Evolutionary conservation across 2,888 invertebrate genomes (phyloP).

Genomic region (Parascotia fuliginaria): DNA sequence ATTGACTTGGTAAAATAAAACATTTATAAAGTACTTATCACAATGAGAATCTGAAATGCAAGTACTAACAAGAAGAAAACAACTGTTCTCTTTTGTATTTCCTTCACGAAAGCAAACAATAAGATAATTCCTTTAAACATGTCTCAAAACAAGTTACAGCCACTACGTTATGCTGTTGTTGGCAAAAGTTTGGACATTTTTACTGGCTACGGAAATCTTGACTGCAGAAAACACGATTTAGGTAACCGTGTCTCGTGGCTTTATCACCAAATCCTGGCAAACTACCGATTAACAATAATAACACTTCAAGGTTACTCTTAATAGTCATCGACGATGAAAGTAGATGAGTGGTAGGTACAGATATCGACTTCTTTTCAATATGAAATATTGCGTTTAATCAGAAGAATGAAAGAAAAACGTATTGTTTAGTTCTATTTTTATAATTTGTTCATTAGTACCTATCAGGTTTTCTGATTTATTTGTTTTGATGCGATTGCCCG

Average conservation of each 20-base stretch:
- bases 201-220: slow-evolving; percentile 61
- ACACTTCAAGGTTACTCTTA: slow-evolving; percentile 52
- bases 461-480: slow-evolving; percentile 28
- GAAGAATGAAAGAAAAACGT: slow-evolving; percentile 19
- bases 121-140: slow-evolving; percentile 56
- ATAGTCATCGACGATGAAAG: slow-evolving; percentile 16
- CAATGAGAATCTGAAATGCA: slow-evolving; percentile 28
- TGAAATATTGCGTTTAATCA: slow-evolving; percentile 33
- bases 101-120: slow-evolving; percentile 52
- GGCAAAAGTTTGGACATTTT: slow-evolving; percentile 70
- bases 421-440: slow-evolving; percentile 28
- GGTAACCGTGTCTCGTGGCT: slow-evolving; percentile 45
- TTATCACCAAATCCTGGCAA: slow-evolving; percentile 64
- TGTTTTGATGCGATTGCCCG: slow-evolving; percentile 27
- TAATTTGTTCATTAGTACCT: slow-evolving; percentile 27
- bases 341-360: no score
- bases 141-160: slow-evolving; percentile 59
- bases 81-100: slow-evolving; percentile 41
- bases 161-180: slow-evolving; percentile 58
- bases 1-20: slow-evolving; percentile 3
- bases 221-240: slow-evolving; percentile 51
- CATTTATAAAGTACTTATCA: slow-evolving; percentile 31
- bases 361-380: slow-evolving; percentile 28
- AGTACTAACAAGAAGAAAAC: slow-evolving; percentile 37
- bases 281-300: slow-evolving; percentile 51